These are phyloP conservation scores for Actinernus sp. DNA, from an alignment of 92 coral and sea anemone genomes.

Conservation along the genomic window DNA sequence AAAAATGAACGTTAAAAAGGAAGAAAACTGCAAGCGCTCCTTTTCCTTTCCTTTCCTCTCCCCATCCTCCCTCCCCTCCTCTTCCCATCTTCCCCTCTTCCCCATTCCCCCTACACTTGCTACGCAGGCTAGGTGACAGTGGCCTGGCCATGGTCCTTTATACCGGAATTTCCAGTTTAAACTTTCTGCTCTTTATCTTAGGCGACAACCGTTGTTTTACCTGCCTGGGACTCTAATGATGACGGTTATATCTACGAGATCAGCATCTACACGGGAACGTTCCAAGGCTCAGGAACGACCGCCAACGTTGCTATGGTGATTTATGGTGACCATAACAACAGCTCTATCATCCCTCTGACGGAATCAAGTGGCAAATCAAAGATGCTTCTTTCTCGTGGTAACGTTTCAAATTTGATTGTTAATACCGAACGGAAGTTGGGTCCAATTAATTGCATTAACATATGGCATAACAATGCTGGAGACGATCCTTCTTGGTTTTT, in stretches of 20 bases:
- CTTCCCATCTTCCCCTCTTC: too few relatives aligned
- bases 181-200: background rate
- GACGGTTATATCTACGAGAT: constrained; percentile 74
- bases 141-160: too few relatives aligned
- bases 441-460: constrained; percentile 54
- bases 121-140: too few relatives aligned
- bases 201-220: background rate
- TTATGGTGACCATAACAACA: constrained; percentile 66
- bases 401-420: constrained; percentile 57
- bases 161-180: too few relatives aligned
- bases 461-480: constrained; percentile 93
- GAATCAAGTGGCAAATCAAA: constrained; percentile 42
- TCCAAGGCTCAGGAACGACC: constrained; percentile 82
- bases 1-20: too few relatives aligned
- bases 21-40: too few relatives aligned
- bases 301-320: constrained; percentile 78
- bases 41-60: too few relatives aligned
- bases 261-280: constrained; percentile 81
- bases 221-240: background rate
- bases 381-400: constrained; percentile 67
- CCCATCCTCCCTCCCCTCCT: too few relatives aligned
- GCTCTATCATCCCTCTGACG: constrained; percentile 55
- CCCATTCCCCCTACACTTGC: too few relatives aligned
- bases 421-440: constrained; percentile 64
- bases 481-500: constrained; percentile 76